phyloP scores from a whole-genome alignment of 2,113 vertebrate species.

The Entomyzon cyanotis region DNA sequence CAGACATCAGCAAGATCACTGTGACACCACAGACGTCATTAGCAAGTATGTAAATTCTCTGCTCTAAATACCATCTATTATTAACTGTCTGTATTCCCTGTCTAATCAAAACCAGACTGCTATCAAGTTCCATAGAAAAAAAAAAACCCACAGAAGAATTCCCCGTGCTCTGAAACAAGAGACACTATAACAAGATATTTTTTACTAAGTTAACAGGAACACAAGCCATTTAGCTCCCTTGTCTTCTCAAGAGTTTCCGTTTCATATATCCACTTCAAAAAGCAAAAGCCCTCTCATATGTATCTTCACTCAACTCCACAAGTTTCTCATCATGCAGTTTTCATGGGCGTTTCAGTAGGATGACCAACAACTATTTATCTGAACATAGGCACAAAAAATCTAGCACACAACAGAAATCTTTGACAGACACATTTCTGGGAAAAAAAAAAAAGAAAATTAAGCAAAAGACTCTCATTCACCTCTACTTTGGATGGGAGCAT shows the following conservation, averaged over 20 bases:
- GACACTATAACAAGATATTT: conserved; percentile 37
- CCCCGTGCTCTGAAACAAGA: conserved; percentile 24
- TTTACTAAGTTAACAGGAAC: conserved; percentile 38
- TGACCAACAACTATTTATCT: background rate
- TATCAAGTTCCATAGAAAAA: conserved; percentile 39
- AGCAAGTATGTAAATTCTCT: conserved; percentile 35
- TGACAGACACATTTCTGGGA: background rate
- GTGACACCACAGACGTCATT: background rate
- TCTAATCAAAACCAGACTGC: conserved; percentile 56
- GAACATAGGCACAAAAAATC: background rate
- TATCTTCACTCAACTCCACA: background rate
- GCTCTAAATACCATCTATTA: conserved; percentile 58
- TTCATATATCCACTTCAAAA: conserved; percentile 7
- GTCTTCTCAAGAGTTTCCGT: background rate
- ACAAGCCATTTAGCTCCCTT: conserved; percentile 15
- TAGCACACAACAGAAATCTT: background rate
- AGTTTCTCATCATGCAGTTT: background rate
- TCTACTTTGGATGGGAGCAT: background rate
- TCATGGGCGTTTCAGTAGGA: background rate
- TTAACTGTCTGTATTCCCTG: conserved; percentile 41
- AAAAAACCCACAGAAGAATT: conserved; percentile 8
- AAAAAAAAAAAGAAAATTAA: background rate
- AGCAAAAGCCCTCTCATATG: background rate
- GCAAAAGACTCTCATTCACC: background rate
- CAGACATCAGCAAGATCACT: background rate